A percentile compares a stretch with the other conserved stretches of the same genome.
Conservation (phyloP, 2,888 invertebrate species). For the Drosophila cracens region DNA sequence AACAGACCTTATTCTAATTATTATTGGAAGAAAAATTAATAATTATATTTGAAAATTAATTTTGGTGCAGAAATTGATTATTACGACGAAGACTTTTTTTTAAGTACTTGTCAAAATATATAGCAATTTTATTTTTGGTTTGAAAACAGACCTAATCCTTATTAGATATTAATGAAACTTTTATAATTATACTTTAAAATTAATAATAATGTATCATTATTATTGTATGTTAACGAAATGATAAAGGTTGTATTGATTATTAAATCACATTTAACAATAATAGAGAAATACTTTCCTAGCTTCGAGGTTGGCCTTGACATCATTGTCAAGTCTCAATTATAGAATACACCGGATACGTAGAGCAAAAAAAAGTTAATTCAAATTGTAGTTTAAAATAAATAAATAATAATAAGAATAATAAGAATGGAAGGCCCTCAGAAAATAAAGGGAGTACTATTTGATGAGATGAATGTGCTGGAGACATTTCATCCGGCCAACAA, state of each 20-base stretch:
- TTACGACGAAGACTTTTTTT: background rate
- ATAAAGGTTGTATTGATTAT: background rate
- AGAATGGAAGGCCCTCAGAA: slow-evolving; percentile 16
- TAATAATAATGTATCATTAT: no score
- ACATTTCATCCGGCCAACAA: slow-evolving; percentile 99
- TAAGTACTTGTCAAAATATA: background rate
- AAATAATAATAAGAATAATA: background rate
- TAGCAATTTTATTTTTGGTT: background rate
- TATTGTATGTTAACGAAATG: no score
- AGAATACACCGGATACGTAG: background rate
- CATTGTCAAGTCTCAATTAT: background rate
- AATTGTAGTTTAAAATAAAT: background rate
- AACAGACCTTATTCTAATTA: background rate
- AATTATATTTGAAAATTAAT: background rate
- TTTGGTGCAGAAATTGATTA: background rate
- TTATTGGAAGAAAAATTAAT: background rate
- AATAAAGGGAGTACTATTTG: slow-evolving; percentile 23
- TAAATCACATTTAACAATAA: background rate
- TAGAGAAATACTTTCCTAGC: background rate
- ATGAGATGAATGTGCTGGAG: slow-evolving; percentile 99
- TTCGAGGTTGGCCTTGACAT: background rate
- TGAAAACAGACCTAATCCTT: background rate
- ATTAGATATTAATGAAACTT: background rate
- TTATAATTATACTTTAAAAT: no score
- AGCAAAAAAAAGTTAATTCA: background rate